A percentile compares a stretch with the other conserved stretches of the same genome.
Conservation (phyloP, 2,888 invertebrate genomes). For the Caenorhabditis sulstoni region DNA sequence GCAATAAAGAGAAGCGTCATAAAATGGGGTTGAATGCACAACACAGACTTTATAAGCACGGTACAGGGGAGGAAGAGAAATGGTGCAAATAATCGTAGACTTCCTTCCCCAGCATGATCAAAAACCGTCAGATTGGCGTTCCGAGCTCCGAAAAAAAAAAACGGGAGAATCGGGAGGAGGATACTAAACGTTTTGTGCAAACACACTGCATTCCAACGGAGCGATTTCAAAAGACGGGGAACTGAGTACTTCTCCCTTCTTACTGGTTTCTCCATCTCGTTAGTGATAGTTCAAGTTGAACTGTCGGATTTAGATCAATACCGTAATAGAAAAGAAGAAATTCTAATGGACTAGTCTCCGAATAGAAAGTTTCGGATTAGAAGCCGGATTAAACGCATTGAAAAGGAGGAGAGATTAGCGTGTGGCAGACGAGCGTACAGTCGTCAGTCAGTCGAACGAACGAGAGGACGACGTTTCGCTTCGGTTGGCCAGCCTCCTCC, state of each 20-base stretch:
- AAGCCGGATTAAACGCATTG: constrained; percentile 49
- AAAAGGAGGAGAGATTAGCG: constrained; percentile 54
- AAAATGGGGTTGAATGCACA: constrained; percentile 26
- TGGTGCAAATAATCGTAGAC: constrained; percentile 19
- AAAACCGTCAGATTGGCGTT: constrained; percentile 42
- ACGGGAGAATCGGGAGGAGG: constrained; percentile 25
- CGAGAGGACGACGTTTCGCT: constrained; percentile 46
- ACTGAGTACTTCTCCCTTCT: constrained; percentile 18
- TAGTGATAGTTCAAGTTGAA: background rate
- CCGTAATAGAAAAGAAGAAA: background rate
- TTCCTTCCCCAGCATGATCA: constrained; percentile 14
- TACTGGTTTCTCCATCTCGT: background rate
- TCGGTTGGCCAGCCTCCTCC: constrained; percentile 40
- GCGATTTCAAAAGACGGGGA: constrained; percentile 35
- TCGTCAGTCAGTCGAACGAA: constrained; percentile 42
- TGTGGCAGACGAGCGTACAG: constrained; percentile 48
- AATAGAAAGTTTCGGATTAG: constrained; percentile 34
- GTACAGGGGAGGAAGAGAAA: background rate
- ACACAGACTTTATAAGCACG: constrained; percentile 9
- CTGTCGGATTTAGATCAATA: background rate
- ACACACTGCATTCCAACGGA: constrained; percentile 48
- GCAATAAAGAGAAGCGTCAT: constrained; percentile 30
- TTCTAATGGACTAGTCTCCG: background rate
- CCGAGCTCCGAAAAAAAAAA: constrained; percentile 26
- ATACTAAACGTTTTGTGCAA: constrained; percentile 57